These are phyloP conservation scores for Brachyhypopomus gauderio DNA, from an alignment of 2,113 vertebrate species.

Conservation along the genomic window DNA sequence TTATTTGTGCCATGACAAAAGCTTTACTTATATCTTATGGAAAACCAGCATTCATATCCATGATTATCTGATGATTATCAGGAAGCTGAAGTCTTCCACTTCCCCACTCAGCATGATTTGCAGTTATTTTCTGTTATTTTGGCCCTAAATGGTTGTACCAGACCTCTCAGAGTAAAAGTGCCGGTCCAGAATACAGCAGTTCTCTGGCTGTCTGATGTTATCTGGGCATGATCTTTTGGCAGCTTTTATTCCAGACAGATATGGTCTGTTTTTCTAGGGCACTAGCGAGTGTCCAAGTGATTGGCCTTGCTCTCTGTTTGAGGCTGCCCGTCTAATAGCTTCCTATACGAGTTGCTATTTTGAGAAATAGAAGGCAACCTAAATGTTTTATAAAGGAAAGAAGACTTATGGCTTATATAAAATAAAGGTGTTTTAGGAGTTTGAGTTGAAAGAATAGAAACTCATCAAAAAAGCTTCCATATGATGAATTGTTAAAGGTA, in stretches of 20 bases:
- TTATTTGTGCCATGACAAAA: no score
- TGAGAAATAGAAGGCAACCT: not conserved
- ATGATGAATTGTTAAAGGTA: not conserved
- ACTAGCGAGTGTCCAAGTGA: not conserved
- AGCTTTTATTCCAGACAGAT: not conserved
- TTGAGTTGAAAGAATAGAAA: no score
- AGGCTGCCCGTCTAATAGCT: conserved; percentile 13
- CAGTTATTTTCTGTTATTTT: not conserved
- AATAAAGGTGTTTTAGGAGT: not conserved
- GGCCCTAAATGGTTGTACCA: not conserved
- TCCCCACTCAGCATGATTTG: not conserved
- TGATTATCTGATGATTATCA: no score
- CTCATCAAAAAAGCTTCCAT: not conserved
- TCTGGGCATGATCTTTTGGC: not conserved
- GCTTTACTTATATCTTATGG: no score
- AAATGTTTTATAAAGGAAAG: not conserved
- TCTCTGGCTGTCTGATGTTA: not conserved
- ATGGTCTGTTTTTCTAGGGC: conserved; percentile 5
- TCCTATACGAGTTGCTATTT: not conserved
- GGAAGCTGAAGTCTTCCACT: not conserved
- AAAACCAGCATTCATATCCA: no score
- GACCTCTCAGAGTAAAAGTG: not conserved
- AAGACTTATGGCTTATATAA: not conserved
- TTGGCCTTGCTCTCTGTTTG: not conserved
- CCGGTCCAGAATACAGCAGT: not conserved